phyloP scores from a whole-genome alignment of 2,888 invertebrate species.

The Polymixis lichenea region DNA sequence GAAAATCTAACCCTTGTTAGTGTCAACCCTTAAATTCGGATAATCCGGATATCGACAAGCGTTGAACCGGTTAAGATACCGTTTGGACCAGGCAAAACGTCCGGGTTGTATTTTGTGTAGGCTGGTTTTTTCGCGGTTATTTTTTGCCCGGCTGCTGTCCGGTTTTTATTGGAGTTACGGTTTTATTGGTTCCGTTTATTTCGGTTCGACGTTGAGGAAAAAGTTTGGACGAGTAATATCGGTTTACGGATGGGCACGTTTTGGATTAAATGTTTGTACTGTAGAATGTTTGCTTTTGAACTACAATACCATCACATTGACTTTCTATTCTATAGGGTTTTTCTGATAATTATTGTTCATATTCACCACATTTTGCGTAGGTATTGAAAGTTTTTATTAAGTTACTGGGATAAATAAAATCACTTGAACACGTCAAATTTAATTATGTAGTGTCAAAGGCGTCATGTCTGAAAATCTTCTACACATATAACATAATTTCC shows the following conservation, averaged over 20 bases:
- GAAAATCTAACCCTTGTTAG: constrained; percentile 86
- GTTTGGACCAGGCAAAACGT: constrained; percentile 56
- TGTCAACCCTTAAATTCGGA: constrained; percentile 83
- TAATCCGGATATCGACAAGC: constrained; percentile 83
- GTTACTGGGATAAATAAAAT: too few species aligned
- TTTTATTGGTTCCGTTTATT: constrained; percentile 42
- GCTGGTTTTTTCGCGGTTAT: constrained; percentile 44
- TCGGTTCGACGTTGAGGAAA: constrained; percentile 38
- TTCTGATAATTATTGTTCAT: too few species aligned
- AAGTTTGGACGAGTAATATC: constrained; percentile 23
- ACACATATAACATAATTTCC: too few species aligned
- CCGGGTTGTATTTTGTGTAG: constrained; percentile 41
- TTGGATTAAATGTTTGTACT: constrained; percentile 4
- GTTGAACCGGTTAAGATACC: constrained; percentile 78
- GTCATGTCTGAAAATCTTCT: too few species aligned
- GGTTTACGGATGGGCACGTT: neutral
- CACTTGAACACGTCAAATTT: too few species aligned
- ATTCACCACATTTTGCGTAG: too few species aligned
- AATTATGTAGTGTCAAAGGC: too few species aligned
- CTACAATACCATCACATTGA: neutral
- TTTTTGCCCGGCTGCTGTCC: constrained; percentile 32
- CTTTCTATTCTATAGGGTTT: neutral
- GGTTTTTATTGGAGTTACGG: constrained; percentile 36
- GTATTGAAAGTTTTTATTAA: too few species aligned
- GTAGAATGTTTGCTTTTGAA: neutral